Evolutionary conservation across 1,140 invertebrate genomes (phyloP).

Genomic region (Penaeus vannamei): DNA sequence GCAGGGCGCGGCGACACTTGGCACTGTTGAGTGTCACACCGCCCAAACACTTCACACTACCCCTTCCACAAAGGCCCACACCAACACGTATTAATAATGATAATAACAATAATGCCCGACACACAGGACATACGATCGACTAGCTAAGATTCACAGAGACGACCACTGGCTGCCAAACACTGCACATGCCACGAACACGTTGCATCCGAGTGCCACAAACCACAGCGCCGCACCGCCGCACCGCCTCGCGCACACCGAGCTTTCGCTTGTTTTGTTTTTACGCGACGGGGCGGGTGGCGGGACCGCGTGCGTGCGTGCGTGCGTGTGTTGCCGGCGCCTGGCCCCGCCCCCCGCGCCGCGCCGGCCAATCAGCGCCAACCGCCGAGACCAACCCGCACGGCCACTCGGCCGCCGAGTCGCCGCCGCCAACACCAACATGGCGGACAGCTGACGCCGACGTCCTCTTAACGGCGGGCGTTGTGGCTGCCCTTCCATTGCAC

Average conservation of each 20-base stretch:
- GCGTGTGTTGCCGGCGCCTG: neutral
- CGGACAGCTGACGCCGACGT: slow-evolving; percentile 39
- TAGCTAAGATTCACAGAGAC: slow-evolving; percentile 27
- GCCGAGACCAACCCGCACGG: slow-evolving; percentile 12
- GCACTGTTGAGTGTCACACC: slow-evolving; percentile 40
- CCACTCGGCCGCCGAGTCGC: slow-evolving; percentile 23
- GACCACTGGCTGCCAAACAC: slow-evolving; percentile 32
- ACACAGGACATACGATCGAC: slow-evolving; percentile 29
- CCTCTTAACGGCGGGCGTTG: slow-evolving; percentile 8
- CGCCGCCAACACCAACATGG: slow-evolving; percentile 56
- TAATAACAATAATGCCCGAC: neutral
- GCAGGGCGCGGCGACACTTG: slow-evolving; percentile 33
- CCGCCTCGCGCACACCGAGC: slow-evolving; percentile 59
- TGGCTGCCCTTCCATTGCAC: neutral
- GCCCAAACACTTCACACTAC: neutral
- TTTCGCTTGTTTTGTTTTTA: slow-evolving; percentile 64
- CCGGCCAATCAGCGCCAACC: slow-evolving; percentile 32
- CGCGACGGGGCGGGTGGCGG: slow-evolving; percentile 45
- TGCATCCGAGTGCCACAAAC: slow-evolving; percentile 51
- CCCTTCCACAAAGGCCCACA: too few relatives aligned
- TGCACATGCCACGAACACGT: slow-evolving; percentile 54
- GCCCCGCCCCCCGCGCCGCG: slow-evolving; percentile 42
- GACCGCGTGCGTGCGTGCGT: slow-evolving; percentile 51
- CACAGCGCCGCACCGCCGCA: slow-evolving; percentile 58
- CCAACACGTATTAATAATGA: too few relatives aligned